Conservation (phyloP, 2,113 vertebrate species). For the Cnemophilus loriae region DNA sequence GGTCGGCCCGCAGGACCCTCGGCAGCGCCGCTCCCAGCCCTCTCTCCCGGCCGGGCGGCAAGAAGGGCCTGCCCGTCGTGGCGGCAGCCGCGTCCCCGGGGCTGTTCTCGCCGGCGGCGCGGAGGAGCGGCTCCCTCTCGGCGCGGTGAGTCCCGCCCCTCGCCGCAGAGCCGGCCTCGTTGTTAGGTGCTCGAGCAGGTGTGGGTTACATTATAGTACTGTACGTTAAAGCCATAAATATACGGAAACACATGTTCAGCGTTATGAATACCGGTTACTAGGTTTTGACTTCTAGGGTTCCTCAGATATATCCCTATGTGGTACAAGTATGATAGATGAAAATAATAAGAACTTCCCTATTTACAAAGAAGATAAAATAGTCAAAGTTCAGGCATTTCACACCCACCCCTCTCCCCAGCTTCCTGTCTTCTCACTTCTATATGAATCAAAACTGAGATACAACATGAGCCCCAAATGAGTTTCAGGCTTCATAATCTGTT, state of each 20-base stretch:
- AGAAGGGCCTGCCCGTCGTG: slow-evolving; percentile 41
- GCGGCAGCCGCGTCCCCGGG: slow-evolving; percentile 33
- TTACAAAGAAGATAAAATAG: background rate
- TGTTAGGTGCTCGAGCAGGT: fast-evolving
- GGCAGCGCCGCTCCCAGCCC: slow-evolving; percentile 33
- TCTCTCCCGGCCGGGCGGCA: slow-evolving; percentile 44
- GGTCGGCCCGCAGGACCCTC: slow-evolving; percentile 50
- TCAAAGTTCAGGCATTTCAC: background rate
- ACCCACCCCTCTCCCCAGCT: too few relatives aligned
- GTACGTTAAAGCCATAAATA: background rate
- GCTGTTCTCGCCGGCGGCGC: slow-evolving; percentile 66
- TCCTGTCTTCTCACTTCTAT: background rate
- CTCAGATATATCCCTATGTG: background rate
- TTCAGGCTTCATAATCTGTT: background rate
- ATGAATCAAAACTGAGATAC: background rate
- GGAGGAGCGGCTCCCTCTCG: slow-evolving; percentile 61
- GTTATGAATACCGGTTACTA: fast-evolving
- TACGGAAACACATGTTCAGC: fast-evolving
- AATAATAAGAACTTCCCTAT: background rate
- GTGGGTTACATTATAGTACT: fast-evolving
- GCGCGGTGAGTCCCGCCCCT: slow-evolving; percentile 58
- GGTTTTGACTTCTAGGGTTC: background rate
- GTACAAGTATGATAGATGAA: background rate
- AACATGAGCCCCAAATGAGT: background rate
- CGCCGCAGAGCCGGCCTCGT: background rate